These are phyloP conservation scores for Liparis tanakae DNA, from an alignment of 2,797 vertebrate genomes.

Conservation along the genomic window DNA sequence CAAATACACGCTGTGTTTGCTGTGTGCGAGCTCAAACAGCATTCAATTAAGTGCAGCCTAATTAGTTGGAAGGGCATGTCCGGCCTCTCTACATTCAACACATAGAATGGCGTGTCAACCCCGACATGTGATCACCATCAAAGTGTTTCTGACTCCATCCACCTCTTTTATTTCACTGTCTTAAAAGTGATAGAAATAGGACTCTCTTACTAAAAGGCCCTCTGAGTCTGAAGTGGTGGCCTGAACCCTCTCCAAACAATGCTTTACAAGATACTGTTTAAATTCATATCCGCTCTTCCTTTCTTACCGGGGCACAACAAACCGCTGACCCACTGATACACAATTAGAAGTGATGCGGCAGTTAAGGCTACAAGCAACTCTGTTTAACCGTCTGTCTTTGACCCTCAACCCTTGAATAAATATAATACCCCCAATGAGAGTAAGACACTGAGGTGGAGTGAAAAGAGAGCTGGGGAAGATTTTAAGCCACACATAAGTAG, in stretches of 20 bases:
- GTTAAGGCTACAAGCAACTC: constrained; percentile 87
- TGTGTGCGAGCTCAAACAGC: constrained; percentile 48
- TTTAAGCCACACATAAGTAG: constrained; percentile 90
- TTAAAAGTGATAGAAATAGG: constrained; percentile 77
- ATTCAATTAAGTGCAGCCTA: constrained; percentile 69
- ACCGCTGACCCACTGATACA: constrained; percentile 85
- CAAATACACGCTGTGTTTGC: constrained; percentile 66
- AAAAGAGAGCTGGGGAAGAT: constrained; percentile 83
- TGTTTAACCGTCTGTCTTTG: constrained; percentile 87
- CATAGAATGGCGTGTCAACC: constrained; percentile 69
- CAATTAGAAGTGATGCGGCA: constrained; percentile 88
- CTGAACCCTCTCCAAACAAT: constrained; percentile 84
- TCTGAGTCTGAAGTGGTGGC: constrained; percentile 82
- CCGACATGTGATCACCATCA: constrained; percentile 79
- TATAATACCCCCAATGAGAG: constrained; percentile 83
- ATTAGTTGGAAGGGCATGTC: constrained; percentile 73
- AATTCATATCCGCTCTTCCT: constrained; percentile 86
- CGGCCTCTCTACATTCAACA: constrained; percentile 62
- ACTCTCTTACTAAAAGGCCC: constrained; percentile 71
- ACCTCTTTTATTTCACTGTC: constrained; percentile 77
- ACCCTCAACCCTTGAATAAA: constrained; percentile 86
- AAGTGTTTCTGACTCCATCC: constrained; percentile 78
- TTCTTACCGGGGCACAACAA: constrained; percentile 82
- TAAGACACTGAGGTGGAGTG: constrained; percentile 79
- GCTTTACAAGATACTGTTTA: constrained; percentile 87